Evolutionary conservation across 2,797 vertebrate genomes (phyloP).

Genomic region (Ctenopoma multispine): DNA sequence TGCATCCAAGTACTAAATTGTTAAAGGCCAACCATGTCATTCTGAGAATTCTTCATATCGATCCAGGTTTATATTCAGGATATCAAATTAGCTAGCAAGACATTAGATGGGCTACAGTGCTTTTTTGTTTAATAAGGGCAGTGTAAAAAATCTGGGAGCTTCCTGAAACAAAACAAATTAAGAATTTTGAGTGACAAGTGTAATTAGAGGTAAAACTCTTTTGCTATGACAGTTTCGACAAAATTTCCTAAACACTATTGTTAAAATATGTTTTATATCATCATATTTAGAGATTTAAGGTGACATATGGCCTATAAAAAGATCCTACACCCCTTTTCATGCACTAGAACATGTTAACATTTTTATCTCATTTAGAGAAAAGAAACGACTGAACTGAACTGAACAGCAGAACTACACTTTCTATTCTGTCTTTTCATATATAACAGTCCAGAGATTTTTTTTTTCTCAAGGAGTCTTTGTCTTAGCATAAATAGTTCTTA

Average conservation of each 20-base stretch:
- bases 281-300: too few relatives aligned
- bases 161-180: background rate
- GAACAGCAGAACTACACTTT: background rate
- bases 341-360: too few relatives aligned
- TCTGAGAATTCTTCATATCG: conserved; percentile 32
- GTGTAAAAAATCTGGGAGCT: background rate
- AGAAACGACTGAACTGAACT: too few relatives aligned
- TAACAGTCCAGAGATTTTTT: background rate
- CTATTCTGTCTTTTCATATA: background rate
- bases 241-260: background rate
- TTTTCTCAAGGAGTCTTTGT: background rate
- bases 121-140: background rate
- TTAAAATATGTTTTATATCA: too few relatives aligned
- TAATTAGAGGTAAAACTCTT: background rate
- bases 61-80: conserved; percentile 15
- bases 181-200: background rate
- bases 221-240: background rate
- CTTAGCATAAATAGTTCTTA: too few relatives aligned
- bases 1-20: conserved; percentile 26
- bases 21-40: conserved; percentile 44
- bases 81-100: background rate
- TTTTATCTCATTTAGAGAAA: too few relatives aligned
- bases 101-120: background rate
- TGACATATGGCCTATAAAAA: too few relatives aligned
- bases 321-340: too few relatives aligned